Evolutionary conservation across 2,888 invertebrate genomes (phyloP), one percentile per base, ranked within the genome.

Genomic region (Leptopterna dolabrata): DNA sequence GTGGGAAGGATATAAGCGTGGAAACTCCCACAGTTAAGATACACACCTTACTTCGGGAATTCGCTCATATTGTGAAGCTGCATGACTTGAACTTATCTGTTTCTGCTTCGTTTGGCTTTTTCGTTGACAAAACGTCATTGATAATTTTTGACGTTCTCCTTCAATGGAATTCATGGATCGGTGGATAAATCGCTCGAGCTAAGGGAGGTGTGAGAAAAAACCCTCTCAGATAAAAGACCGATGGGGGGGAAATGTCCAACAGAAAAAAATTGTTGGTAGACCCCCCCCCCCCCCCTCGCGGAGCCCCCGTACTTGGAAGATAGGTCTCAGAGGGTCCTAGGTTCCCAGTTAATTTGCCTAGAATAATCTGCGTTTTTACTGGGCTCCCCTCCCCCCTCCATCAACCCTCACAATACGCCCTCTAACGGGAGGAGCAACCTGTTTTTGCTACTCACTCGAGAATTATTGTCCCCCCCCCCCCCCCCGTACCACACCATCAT

Each of bases 301-400:
- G 7, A 4, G 2, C 7, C 36, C 36, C 36, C 36, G 7, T 36
- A 36, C 36, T 36, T 36, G 4, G n/a, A 51, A 51, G 51, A 51
- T 51, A 51, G 24, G 63, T 24, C 63, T 24, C 63, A 45, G 45
- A 78, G 78, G 27, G 24, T 63, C 63, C 63, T 24, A 63, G 30
- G 51, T 81, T 81, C 30, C 51, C 55, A 47, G 81, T 47, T 81
- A 81, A 81, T 81, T 81, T 81, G 81, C 24, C 81, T 30, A 55
- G 81, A 81, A 81, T 81, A 81, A 81, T 81, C 81, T 55, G 19
- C 36, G 81, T 81, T 81, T 81, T 81, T 55, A 81, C 45, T 16
- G 43, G 14, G 45, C 11, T 9, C 76, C 19, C 36, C 36, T n/a
- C 76, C 4, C 76, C 4, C 3, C 45, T 24, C 43, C 16, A 9